A percentile compares a stretch with the other conserved stretches of the same genome.
Evolutionary conservation across 2,797 vertebrate genomes (phyloP).

Genomic region (Gallinago stenura): DNA sequence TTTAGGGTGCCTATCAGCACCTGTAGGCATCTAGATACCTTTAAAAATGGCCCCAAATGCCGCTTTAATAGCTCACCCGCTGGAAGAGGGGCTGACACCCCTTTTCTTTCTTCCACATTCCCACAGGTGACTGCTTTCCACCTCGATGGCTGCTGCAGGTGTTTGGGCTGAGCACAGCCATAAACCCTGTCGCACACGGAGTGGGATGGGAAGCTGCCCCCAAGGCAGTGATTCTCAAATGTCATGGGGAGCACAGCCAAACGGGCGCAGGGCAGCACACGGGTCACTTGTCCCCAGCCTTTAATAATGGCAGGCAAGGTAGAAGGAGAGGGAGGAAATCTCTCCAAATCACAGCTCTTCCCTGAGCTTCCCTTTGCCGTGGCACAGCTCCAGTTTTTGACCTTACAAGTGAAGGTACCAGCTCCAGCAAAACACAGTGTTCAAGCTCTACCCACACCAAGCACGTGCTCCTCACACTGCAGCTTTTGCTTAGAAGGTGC

Average conservation of each 20-base stretch:
- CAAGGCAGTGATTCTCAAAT: neutral
- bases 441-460: neutral
- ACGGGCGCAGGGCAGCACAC: rapidly evolving
- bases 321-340: neutral
- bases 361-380: neutral
- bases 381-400: neutral
- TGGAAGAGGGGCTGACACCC: neutral
- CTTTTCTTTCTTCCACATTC: neutral
- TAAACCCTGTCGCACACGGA: rapidly evolving
- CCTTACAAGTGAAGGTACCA: neutral
- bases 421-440: neutral
- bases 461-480: too few species aligned
- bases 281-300: neutral
- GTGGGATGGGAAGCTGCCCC: neutral
- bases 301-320: neutral
- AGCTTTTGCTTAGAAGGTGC: neutral
- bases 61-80: neutral
- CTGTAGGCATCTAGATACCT: constrained; percentile 37
- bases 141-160: neutral
- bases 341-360: neutral
- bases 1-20: constrained; percentile 46
- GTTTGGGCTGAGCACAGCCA: neutral
- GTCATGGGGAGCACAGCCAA: neutral
- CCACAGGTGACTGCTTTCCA: constrained; percentile 1
- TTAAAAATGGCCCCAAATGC: constrained; percentile 20